A percentile compares a stretch with the other conserved stretches of the same genome.
Evolutionary conservation across 2,113 vertebrate species (phyloP).

Genomic region (Tychaedon coryphoeus): DNA sequence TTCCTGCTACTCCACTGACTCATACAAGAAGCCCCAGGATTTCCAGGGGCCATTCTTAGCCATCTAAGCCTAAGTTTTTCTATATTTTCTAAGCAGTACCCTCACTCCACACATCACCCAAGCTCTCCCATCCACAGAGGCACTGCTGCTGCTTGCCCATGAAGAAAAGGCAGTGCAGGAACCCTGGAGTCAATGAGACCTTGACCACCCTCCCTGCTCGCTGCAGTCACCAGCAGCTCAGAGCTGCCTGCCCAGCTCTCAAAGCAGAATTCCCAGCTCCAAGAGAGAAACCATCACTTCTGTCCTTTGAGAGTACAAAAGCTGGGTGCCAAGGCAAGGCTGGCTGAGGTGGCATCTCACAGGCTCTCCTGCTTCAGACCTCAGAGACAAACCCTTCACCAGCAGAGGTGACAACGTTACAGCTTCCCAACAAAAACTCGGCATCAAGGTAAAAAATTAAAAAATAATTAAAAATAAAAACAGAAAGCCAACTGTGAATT

Average conservation of each 20-base stretch:
- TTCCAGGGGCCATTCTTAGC: background rate
- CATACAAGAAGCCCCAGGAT: background rate
- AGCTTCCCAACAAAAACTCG: background rate
- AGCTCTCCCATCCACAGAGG: background rate
- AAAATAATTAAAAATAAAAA: background rate
- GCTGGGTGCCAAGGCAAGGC: background rate
- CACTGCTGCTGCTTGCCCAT: background rate
- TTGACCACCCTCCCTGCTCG: background rate
- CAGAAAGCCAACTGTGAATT: background rate
- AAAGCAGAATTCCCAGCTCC: background rate
- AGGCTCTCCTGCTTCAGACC: background rate
- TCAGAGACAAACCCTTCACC: background rate
- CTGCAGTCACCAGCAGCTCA: background rate
- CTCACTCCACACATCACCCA: background rate
- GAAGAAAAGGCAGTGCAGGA: background rate
- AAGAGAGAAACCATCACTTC: background rate
- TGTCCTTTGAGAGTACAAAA: background rate
- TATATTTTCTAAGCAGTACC: background rate
- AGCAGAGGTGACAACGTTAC: fast-evolving
- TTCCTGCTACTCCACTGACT: background rate
- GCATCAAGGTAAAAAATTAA: background rate
- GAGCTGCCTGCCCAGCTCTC: background rate
- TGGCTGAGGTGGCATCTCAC: background rate
- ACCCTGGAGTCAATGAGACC: background rate
- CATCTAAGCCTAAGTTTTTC: background rate